Percentiles rank a stretch among this genome's conserved stretches.
Conservation (phyloP, 1,140 invertebrate genomes). For the Pogonognathellus flavescens region DNA sequence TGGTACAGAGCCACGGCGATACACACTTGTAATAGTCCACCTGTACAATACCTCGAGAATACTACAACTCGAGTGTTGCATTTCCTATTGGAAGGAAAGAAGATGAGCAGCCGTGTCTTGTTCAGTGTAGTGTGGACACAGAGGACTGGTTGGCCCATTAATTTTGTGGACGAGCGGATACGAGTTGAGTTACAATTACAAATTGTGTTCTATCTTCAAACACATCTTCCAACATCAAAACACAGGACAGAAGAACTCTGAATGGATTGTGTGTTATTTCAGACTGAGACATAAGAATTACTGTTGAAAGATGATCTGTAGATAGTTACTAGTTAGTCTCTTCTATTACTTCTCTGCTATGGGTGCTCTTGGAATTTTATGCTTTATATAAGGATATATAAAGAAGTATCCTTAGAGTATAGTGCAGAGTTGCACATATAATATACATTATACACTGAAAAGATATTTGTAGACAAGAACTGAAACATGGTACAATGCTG, state of each 20-base stretch:
- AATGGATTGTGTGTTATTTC: no score
- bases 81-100: not conserved
- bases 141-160: not conserved
- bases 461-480: not conserved
- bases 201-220: no score
- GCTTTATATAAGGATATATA: no score
- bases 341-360: no score
- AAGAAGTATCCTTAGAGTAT: no score
- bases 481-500: no score
- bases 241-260: no score
- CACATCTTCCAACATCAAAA: no score
- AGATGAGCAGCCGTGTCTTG: not conserved
- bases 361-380: no score
- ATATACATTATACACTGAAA: not conserved
- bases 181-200: not conserved
- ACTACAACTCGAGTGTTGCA: not conserved
- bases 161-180: slow-evolving; percentile 26
- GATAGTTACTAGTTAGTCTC: no score
- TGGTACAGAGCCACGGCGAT: not conserved
- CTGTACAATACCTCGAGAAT: not conserved
- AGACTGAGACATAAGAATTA: no score
- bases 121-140: not conserved
- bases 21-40: not conserved
- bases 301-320: no score
- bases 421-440: not conserved